These are phyloP conservation scores for Aspiorhynchus laticeps DNA, from an alignment of 2,113 vertebrate genomes.

Conservation along the genomic window DNA sequence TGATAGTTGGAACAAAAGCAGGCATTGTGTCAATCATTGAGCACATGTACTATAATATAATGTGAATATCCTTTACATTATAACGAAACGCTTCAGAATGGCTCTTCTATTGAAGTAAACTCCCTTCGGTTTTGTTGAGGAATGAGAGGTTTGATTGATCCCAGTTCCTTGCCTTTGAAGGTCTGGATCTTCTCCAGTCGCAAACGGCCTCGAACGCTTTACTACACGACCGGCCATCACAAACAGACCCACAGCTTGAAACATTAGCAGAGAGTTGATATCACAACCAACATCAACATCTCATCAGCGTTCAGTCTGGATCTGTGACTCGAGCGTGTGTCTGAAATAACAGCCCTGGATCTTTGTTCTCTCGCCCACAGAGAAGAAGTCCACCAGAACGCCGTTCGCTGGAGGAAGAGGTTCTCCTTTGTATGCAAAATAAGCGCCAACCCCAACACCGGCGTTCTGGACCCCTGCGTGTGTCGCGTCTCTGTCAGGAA, in stretches of 20 bases:
- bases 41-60: not conserved
- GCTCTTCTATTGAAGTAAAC: not conserved
- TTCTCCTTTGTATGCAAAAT: constrained; percentile 96
- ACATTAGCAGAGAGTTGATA: not conserved
- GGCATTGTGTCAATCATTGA: too few relatives aligned
- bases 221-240: constrained; percentile 25
- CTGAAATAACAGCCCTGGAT: not conserved
- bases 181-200: not conserved
- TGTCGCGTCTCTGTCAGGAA: constrained; percentile 95
- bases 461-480: constrained; percentile 91
- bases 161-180: not conserved
- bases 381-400: constrained; percentile 93
- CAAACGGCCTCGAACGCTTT: not conserved
- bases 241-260: constrained; percentile 7
- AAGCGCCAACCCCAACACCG: constrained; percentile 93
- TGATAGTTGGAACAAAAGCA: too few relatives aligned
- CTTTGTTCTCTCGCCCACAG: constrained; percentile 63
- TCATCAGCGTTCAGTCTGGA: not conserved
- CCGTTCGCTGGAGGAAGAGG: constrained; percentile 92
- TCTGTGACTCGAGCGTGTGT: not conserved
- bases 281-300: constrained; percentile 22
- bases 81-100: not conserved
- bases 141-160: not conserved
- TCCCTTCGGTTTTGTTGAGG: not conserved
- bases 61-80: not conserved